Evolutionary conservation across 64 coral and sea anemone species (phyloP), one percentile per base, ranked within the genome.

Genomic region (Montipora efflorescens): DNA sequence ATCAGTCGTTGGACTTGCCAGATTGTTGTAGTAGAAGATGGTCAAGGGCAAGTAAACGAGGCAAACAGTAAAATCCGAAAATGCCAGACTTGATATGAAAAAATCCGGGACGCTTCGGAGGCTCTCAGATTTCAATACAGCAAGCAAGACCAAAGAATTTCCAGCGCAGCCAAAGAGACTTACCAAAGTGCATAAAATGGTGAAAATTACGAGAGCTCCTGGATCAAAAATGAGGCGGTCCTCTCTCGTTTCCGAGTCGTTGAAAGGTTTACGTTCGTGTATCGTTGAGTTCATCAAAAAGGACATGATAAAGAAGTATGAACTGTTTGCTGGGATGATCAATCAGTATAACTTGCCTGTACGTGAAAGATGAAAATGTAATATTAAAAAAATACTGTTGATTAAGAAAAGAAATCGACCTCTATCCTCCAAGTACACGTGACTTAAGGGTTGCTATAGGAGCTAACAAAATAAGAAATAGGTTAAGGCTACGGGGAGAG

Each of bases 21-120:
- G 5, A 49, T 79, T 25, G 25, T 25, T 25, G 25, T 25, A 25
- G 25, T 25, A 25, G 25, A 25, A 25, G 25, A 25, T 25, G 25
- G 25, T 25, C 25, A 25, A 25, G 25, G 25, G 25, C 25, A 25
- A 25, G 25, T 25, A 25, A 25, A 25, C 25, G 25, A 25, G 0
- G 25, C 25, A 25, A 25, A 25, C 25, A 25, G 25, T 25, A 25
- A 25, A 25, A 25, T 25, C 25, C 25, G 25, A 25, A 55, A 79
- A 79, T 53, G 79, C 79, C 21, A 81, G 55, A 43, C 79, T 81
- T 62, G 53, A 81, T 59, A 81, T 81, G 79, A 81, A 22, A 20
- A 81, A 59, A n/a, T 81, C 53, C 14, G 79, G 55, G 2, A 81
- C 23, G 3, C 52, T 59, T 8, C 79, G 79, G 36, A 81, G 79